A percentile compares a stretch with the other conserved stretches of the same genome.
Evolutionary conservation across 1,140 invertebrate genomes (phyloP).

Genomic region (Bombus pascuorum): DNA sequence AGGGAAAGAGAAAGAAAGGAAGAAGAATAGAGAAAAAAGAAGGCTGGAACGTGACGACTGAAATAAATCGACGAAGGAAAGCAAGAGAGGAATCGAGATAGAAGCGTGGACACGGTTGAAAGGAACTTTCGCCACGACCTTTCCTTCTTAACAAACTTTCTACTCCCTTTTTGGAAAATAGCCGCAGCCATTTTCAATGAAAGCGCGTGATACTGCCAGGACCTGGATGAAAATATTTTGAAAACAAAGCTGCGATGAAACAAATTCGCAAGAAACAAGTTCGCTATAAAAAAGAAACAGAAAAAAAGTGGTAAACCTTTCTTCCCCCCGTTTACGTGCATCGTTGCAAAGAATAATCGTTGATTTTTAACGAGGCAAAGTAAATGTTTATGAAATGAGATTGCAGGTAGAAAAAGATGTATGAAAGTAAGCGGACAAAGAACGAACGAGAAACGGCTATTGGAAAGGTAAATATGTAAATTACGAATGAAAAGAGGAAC

Average conservation of each 20-base stretch:
- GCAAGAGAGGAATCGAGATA: background rate
- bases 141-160: background rate
- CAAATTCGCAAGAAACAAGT: background rate
- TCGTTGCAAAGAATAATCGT: background rate
- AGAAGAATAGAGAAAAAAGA: background rate
- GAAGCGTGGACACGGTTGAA: background rate
- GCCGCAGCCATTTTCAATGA: background rate
- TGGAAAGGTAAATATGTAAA: background rate
- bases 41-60: background rate
- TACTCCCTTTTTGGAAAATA: background rate
- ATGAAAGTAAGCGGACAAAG: background rate
- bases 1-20: background rate
- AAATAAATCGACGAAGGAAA: background rate
- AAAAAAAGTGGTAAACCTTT: too few relatives aligned
- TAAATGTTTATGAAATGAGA: background rate
- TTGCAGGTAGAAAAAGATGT: background rate
- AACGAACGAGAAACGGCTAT: background rate
- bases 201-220: background rate
- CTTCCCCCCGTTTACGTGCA: background rate
- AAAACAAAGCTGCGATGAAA: background rate
- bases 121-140: slow-evolving; percentile 23
- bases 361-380: background rate
- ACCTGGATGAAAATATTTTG: background rate
- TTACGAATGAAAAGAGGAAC: background rate
- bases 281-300: background rate